Base-by-base conservation (phyloP, 2,113 vertebrate species). In the Butorides virescens region DNA sequence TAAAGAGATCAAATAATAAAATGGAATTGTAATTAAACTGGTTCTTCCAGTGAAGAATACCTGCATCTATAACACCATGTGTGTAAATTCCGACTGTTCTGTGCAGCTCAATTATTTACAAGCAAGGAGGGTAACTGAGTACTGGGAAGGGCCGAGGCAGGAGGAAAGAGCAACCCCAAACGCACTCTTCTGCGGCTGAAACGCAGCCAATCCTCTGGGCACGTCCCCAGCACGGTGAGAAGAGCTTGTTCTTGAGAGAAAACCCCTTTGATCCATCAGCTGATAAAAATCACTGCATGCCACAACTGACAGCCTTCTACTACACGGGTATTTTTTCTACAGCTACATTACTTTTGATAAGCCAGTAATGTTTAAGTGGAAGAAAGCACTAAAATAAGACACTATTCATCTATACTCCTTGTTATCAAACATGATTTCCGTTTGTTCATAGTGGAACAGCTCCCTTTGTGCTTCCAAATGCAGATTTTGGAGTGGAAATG, bases 151-250 rank as follows among this genome's bases (percentile, higher is more conserved):
- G 67, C 71, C 2, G 23, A 30, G 59, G 25, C 58, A 29, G 55
- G 50, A 79, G 92, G 85, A 19, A 37, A 34, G 49, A 82, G 17
- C 71, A 88, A 93, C 93, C 58, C 78, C 29, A 1, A 67, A 62
- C 56, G 22, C 0, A 1, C 9, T 67, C 37, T 9, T 46, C 52
- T 58, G 39, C 1, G 13, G 8, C 0, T 52, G 53, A 59, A 66
- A 22, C 5, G 1, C 17, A 44, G 66, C 81, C 70, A 72, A 5
- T 11, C 37, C 66, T n/a, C 84, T 55, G 70, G 81, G 68, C 74
- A n/a, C 0, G 0, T 29, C 59, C 89, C 73, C 80, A 44, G 2
- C 0, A 0, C 7, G 56, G 47, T 4, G 53, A 63, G 53, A 20
- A 63, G 1, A n/a, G 30, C 36, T 68, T 36, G 19, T 26, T 73